Evolutionary conservation across 2,797 vertebrate species (phyloP).

Genomic region (Gobio occitaniae): DNA sequence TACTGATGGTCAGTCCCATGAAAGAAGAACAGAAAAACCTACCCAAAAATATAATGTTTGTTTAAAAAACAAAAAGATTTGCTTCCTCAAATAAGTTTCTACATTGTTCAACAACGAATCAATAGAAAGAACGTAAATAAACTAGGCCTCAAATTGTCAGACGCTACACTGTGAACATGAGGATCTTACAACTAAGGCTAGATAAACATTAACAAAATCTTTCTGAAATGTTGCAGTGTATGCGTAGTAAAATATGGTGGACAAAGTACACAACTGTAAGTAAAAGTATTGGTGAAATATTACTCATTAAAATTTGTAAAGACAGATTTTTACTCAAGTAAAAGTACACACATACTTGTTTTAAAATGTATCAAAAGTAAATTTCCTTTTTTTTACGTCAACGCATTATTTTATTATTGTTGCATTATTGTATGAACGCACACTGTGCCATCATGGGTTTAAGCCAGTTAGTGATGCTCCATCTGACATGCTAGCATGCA

Average conservation of each 20-base stretch:
- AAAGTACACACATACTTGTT: no score
- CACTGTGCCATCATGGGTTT: no score
- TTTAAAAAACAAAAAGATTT: constrained; percentile 2
- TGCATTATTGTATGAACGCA: no score
- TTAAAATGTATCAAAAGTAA: no score
- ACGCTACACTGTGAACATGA: neutral
- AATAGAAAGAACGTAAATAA: constrained; percentile 10
- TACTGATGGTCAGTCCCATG: neutral
- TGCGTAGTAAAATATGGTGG: neutral
- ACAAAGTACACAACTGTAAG: no score
- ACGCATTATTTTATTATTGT: no score
- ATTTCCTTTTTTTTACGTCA: no score
- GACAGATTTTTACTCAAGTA: no score
- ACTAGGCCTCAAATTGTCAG: neutral
- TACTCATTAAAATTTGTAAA: no score
- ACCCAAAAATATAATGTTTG: neutral
- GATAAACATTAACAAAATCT: neutral
- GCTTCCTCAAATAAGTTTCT: neutral
- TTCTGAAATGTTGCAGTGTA: neutral
- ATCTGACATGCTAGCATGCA: no score
- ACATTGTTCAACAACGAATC: neutral
- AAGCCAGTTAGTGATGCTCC: no score
- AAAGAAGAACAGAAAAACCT: constrained; percentile 27
- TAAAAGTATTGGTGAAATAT: no score
- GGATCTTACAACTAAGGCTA: neutral